Evolutionary conservation across 2,888 invertebrate species (phyloP), one percentile per base, ranked within the genome.

Genomic region (Prosopocoilus inquinatus): DNA sequence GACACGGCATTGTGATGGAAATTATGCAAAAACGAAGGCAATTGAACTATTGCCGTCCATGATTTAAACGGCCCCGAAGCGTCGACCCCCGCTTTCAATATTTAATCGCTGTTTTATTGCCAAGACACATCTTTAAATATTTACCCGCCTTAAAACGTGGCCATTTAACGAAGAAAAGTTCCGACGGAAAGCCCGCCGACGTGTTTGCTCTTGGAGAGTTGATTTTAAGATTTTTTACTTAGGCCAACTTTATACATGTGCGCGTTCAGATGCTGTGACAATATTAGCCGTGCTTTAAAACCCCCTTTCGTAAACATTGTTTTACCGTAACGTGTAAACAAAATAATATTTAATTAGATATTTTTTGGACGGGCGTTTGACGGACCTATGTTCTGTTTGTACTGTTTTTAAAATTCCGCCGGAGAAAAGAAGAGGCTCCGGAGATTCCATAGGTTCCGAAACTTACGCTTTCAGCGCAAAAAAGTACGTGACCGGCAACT

Each of bases 201-300:
- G 47, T 53, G 53, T 53, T 53, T 53, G 53, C 53, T 47, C 43
- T 48, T 43, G 53, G 36, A 35, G 11, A 41, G 47, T 53, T 39
- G 53, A 53, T 53, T 53, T 48, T 53, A 53, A 53, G 41, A 53
- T 53, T 53, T 47, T 53, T 53, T 53, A 12, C 34, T 34, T 9
- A 35, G 20, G 12, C 33, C 35, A 43, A 16, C 34, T 16, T 35
- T 47, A 20, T 48, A 47, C 43, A 53, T 53, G 47, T 48, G 43
- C 48, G 53, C 48, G 47, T 47, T 47, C 53, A 53, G 53, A 48
- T 53, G 53, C 53, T 53, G 47, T 47, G 47, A 47, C 53, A 53
- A 53, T 53, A 53, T 53, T 53, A 3, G 20, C 20, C 20, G 20
- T 4, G 20, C 20, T 28, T 28, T 28, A 28, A 28, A 7, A 28